Evolutionary conservation across 2,797 vertebrate species (phyloP).

Genomic region (Lacerta bilineata): DNA sequence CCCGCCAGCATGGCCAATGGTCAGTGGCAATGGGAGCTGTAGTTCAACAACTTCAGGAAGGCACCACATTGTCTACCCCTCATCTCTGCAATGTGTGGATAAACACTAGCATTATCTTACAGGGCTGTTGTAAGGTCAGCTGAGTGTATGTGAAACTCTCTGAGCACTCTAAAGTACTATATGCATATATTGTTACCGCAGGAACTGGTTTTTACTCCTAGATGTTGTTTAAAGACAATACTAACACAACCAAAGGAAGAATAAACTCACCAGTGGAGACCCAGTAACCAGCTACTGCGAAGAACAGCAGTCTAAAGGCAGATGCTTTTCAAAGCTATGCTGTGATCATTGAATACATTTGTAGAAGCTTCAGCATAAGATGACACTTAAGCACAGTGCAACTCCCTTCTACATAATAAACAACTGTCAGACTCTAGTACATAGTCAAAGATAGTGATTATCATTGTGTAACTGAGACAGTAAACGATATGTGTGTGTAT

Average conservation of each 20-base stretch:
- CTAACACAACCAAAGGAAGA: constrained; percentile 24
- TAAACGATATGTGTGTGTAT: constrained; percentile 4
- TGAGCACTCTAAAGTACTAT: neutral
- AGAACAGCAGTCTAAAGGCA: constrained; percentile 37
- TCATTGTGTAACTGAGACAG: constrained; percentile 29
- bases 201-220: neutral
- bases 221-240: rapidly evolving
- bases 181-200: neutral
- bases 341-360: neutral
- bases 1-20: too few relatives aligned
- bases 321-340: constrained; percentile 1
- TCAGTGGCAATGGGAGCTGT: too few relatives aligned
- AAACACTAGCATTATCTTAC: neutral
- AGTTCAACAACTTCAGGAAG: too few relatives aligned
- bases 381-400: constrained; percentile 27
- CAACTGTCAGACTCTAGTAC: rapidly evolving
- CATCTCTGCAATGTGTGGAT: too few relatives aligned
- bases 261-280: constrained; percentile 45
- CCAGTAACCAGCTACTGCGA: neutral
- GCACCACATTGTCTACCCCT: too few relatives aligned
- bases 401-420: neutral
- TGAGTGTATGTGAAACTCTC: neutral
- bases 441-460: constrained; percentile 1
- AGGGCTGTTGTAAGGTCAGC: neutral
- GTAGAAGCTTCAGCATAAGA: constrained; percentile 37